Evolutionary conservation across 2,113 vertebrate species (phyloP).

Genomic region (Clupea harengus): DNA sequence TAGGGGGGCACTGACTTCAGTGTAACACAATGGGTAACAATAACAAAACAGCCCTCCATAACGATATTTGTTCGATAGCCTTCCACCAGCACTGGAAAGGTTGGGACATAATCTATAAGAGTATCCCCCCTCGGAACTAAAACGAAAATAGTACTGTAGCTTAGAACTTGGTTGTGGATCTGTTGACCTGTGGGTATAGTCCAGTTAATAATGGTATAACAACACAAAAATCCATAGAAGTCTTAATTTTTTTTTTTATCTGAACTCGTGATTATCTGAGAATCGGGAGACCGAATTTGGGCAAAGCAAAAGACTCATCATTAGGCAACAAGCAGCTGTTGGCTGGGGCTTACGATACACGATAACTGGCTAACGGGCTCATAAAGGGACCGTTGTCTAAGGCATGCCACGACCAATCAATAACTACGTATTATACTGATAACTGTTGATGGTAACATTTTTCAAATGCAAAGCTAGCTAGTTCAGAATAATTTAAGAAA

Average conservation of each 20-base stretch:
- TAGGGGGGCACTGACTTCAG: constrained; percentile 11
- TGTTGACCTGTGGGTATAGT: no score
- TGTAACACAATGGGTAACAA: constrained; percentile 9
- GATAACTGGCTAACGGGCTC: not conserved
- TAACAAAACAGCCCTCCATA: not conserved
- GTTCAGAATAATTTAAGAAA: not conserved
- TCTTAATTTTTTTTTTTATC: no score
- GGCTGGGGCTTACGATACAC: no score
- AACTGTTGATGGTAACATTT: not conserved
- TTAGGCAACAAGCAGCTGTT: no score
- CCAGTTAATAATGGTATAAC: no score
- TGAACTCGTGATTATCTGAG: no score
- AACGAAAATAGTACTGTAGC: not conserved
- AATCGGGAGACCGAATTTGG: no score
- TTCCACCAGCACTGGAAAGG: constrained; percentile 55
- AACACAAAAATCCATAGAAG: no score
- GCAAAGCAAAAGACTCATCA: no score
- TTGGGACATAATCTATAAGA: not conserved
- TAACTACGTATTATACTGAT: not conserved
- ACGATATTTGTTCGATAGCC: constrained; percentile 54
- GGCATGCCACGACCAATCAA: no score
- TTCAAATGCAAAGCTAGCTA: not conserved
- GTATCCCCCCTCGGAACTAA: not conserved
- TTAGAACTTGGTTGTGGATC: no score
- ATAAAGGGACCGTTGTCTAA: not conserved